Evolutionary conservation across 2,888 invertebrate species (phyloP).

Genomic region (Iselma pallidipennis): DNA sequence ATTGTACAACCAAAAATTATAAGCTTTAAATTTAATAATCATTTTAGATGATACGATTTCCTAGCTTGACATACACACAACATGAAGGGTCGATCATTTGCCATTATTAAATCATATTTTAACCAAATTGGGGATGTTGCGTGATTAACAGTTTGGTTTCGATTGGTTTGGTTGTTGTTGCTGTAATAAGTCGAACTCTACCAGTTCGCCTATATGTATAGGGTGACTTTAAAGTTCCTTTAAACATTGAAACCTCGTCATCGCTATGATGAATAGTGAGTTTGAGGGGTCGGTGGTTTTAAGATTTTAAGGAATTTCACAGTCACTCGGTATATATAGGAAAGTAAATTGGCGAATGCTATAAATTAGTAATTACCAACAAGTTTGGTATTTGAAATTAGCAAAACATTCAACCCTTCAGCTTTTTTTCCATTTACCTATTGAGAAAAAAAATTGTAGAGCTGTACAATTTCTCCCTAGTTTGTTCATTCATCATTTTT

Average conservation of each 20-base stretch:
- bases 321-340: too few species aligned
- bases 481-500: neutral
- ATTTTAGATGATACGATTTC: too few species aligned
- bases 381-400: neutral
- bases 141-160: neutral
- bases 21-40: too few species aligned
- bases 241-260: too few species aligned
- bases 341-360: neutral
- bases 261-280: too few species aligned
- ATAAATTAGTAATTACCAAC: neutral
- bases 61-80: neutral
- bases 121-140: slow-evolving; percentile 2
- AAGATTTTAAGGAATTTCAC: too few species aligned
- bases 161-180: neutral
- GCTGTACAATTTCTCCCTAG: neutral
- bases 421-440: neutral
- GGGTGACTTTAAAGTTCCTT: too few species aligned
- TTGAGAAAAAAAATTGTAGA: neutral
- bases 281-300: too few species aligned
- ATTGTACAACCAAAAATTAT: too few species aligned
- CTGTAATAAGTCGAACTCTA: too few species aligned
- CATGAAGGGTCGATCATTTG: neutral
- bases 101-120: neutral
- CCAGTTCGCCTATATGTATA: too few species aligned
- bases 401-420: neutral